Base-by-base conservation (phyloP, 2,113 vertebrate genomes). In the Vicugna pacos region DNA sequence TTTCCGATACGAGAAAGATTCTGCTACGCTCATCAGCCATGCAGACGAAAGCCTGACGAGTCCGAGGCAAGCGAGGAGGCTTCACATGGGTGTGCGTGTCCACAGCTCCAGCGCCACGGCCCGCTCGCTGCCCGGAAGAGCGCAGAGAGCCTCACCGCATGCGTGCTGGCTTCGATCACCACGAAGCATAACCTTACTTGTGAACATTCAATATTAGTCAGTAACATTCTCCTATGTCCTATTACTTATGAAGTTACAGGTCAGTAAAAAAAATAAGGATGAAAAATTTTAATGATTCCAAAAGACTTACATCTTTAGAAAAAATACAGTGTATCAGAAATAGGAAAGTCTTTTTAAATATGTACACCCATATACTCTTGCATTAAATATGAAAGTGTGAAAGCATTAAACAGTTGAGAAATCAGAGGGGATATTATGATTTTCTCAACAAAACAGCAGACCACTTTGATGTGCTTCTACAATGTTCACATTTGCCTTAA, bases 21-120 rank as follows among this genome's bases (percentile, higher is more conserved):
- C 15, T 13, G 8, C 24, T 46, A 9, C 1, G 54, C n/a, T 72
- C 67, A 67, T 19, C 3, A 76, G 81, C 32, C 65, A 52, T 11
- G 26, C 19, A 30, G 42, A 92, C 8, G 24, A 64, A 76, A 92
- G 35, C 4, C 0, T 2, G 35, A 32, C 22, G 2, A 42, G n/a
- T 12, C 11, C 67, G 14, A 52, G 58, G 22, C 2, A 26, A 67
- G 32, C 35, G 76, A 52, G 3, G 2, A 5, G 6, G 35, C 14
- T 7, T 8, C 38, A 6, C 17, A 30, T 32, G 22, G 46, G 13
- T 0, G 1, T 5, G 9, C 1, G 16, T 32, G 48, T 15, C 60
- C 19, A 2, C 1, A 4, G 56, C 54, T 5, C 28, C 8, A 24
- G 24, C 1, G 10, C 13, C 12, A 14, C 4, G 0, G n/a, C 17